Conservation (phyloP, 2,113 vertebrate genomes). For the Sula dactylatra region DNA sequence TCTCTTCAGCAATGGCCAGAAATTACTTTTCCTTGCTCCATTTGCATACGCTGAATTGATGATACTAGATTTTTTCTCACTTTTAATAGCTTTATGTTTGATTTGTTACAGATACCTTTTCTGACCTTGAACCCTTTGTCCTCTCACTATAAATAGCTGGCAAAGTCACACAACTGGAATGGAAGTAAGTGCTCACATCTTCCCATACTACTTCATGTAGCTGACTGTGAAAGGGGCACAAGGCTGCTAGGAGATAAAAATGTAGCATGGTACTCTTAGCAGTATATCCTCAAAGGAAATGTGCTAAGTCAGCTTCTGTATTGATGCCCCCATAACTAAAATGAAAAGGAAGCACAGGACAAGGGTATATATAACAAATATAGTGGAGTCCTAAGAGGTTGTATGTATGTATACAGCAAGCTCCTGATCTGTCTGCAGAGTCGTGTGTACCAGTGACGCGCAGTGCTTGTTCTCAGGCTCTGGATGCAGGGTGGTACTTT, state of each 20-base stretch:
- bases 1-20: not conserved
- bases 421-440: not conserved
- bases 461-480: not conserved
- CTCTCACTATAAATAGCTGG: not conserved
- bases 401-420: not conserved
- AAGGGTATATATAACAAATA: too few relatives aligned
- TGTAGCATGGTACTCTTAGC: not conserved
- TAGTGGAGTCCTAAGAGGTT: fast-evolving
- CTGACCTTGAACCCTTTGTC: not conserved
- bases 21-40: not conserved
- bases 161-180: not conserved
- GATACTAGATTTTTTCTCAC: not conserved
- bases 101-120: not conserved
- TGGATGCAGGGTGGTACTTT: fast-evolving
- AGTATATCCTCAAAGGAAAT: not conserved
- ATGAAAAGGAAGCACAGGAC: not conserved
- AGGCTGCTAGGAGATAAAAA: not conserved
- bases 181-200: too few relatives aligned
- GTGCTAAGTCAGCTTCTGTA: not conserved
- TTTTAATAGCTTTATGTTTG: not conserved
- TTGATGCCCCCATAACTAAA: not conserved
- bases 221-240: not conserved
- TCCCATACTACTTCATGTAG: fast-evolving
- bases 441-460: too few relatives aligned
- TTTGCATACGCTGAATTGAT: not conserved